Percentiles rank a stretch among this genome's conserved stretches.
phyloP scores from a whole-genome alignment of 2,888 invertebrate genomes.

The Acheta domesticus region DNA sequence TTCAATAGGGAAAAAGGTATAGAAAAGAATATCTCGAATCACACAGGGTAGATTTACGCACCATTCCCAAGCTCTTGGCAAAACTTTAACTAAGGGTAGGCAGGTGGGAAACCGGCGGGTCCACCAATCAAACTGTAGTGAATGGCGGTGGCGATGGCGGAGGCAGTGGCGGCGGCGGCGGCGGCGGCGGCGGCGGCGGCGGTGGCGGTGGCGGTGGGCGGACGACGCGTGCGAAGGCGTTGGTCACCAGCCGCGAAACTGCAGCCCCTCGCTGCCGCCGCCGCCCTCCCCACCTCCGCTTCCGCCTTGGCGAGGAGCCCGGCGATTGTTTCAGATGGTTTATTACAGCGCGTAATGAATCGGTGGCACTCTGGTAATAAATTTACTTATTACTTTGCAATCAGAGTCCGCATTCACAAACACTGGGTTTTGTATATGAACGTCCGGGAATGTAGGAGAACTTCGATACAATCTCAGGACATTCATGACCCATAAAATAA shows the following conservation, averaged over 20 bases:
- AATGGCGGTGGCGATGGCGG: background rate
- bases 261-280: background rate
- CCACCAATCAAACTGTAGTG: too few relatives aligned
- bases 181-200: background rate
- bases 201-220: background rate
- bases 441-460: too few relatives aligned
- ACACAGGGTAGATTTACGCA: too few relatives aligned
- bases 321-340: slow-evolving; percentile 9
- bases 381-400: slow-evolving; percentile 5
- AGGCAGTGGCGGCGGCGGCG: background rate
- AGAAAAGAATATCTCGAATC: too few relatives aligned
- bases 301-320: slow-evolving; percentile 1
- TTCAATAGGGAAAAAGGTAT: too few relatives aligned
- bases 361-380: background rate
- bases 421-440: too few relatives aligned
- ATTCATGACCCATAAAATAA: too few relatives aligned
- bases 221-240: background rate
- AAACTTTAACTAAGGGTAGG: too few relatives aligned
- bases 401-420: background rate
- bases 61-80: too few relatives aligned
- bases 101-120: too few relatives aligned
- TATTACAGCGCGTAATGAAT: background rate
- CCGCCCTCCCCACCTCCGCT: background rate
- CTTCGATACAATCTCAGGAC: too few relatives aligned
- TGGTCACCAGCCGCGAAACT: background rate